Base-by-base conservation (phyloP, 2,888 invertebrate species). In the Xestia ashworthii region DNA sequence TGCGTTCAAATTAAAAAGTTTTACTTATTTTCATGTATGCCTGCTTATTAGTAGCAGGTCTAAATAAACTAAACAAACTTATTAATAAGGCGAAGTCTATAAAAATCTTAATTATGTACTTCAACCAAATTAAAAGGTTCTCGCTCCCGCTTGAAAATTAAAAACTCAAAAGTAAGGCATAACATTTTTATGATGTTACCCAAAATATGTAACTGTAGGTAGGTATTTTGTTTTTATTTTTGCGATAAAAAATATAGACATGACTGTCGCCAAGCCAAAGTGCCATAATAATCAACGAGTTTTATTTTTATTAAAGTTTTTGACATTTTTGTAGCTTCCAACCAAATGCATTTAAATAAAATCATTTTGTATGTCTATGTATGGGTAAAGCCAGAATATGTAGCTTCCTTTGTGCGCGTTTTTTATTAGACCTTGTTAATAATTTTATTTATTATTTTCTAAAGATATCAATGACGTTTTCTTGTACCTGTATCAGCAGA, bases 191-290 rank as follows among this genome's bases (percentile, higher is more conserved):
- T 90, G 90, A 91, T 90, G 89, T 88, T 82, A 87, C 87, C 86
- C 88, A 87, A 90, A 90, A 90, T 76, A 86, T 72, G 86, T 89
- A 90, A 88, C 89, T 89, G 90, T 88, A 50, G 50, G 72, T 46
- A 53, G 53, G 16, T 88, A 83, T 71, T 87, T 87, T 89, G 71
- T 88, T 91, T 91, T 91, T 89, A 88, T 88, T 89, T 86, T 81
- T 70, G 89, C 83, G 85, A 88, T 88, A 90, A 90, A 93, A 93
- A 91, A 93, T 93, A 92, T 91, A 93, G 93, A 92, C 91, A 91
- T 93, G 90, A 89, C 78, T 89, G 91, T 91, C 91, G 70, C 76
- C 76, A 50, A 46, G 48, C 74, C 73, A 82, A 90, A 91, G 88
- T 88, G 90, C 84, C 83, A 80, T 87, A 89, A 84, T 92, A 89